Evolutionary conservation across 2,888 invertebrate genomes (phyloP).

Genomic region (Rotaria macrura): DNA sequence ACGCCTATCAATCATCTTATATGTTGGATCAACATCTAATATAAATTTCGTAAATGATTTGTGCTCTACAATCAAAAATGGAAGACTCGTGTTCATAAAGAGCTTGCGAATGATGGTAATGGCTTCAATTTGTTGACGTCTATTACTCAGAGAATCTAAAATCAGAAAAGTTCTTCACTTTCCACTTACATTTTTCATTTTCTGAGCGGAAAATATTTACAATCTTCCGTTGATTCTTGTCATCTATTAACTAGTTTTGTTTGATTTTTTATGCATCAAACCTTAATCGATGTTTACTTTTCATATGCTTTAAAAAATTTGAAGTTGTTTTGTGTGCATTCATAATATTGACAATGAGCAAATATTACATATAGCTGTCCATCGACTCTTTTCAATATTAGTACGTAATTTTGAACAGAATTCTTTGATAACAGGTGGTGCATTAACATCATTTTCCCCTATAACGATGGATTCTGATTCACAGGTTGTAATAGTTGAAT

Average conservation of each 20-base stretch:
- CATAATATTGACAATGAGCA: background rate
- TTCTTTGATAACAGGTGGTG: background rate
- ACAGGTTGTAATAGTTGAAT: background rate
- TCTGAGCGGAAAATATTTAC: no score
- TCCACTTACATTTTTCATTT: no score
- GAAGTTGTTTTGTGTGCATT: background rate
- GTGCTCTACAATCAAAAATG: no score
- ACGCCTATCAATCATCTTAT: no score
- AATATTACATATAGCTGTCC: background rate
- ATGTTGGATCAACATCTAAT: no score
- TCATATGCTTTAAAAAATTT: background rate
- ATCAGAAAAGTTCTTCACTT: no score
- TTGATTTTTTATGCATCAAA: background rate
- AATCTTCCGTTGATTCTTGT: background rate
- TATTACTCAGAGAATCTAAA: no score
- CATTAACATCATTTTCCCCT: background rate
- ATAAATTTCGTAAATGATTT: no score
- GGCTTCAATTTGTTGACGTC: no score
- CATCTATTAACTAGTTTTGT: background rate
- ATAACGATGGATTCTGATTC: background rate
- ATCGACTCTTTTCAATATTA: background rate
- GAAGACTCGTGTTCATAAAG: no score
- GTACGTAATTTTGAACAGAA: background rate
- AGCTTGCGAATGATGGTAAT: no score
- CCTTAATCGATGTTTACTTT: background rate